A percentile compares a stretch with the other conserved stretches of the same genome.
Conservation (phyloP, 2,888 invertebrate genomes). For the Rotaria magnacalcarata region DNA sequence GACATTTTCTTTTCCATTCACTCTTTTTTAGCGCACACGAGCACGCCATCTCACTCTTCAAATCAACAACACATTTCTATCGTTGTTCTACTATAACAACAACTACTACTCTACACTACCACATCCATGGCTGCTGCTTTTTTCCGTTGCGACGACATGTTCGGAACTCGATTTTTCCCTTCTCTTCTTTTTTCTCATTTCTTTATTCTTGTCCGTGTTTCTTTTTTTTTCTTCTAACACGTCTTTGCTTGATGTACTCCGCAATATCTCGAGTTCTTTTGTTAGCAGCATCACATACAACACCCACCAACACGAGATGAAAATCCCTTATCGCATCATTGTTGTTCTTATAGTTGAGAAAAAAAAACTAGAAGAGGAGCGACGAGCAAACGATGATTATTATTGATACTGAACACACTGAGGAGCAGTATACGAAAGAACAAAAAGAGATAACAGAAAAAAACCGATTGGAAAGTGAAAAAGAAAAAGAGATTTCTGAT, state of each 20-base stretch:
- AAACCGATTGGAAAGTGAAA: neutral
- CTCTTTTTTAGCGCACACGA: neutral
- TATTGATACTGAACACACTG: neutral
- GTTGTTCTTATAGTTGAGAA: neutral
- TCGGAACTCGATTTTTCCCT: slow-evolving; percentile 10
- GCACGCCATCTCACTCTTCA: neutral
- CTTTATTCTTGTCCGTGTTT: slow-evolving; percentile 6
- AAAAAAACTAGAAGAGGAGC: neutral
- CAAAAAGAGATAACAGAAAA: neutral
- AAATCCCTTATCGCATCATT: slow-evolving; percentile 12
- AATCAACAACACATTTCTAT: slow-evolving; percentile 3
- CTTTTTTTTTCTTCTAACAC: neutral
- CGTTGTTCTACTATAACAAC: neutral
- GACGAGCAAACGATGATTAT: slow-evolving; percentile 6
- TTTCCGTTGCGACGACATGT: neutral
- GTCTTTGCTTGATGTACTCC: neutral
- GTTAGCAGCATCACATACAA: neutral
- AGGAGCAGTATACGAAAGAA: neutral
- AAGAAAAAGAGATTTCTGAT: neutral
- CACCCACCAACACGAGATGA: slow-evolving; percentile 2
- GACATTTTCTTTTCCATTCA: neutral
- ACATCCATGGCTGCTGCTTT: neutral
- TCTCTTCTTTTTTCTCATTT: neutral
- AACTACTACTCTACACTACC: neutral
- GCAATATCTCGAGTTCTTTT: slow-evolving; percentile 5